phyloP scores from a whole-genome alignment of 64 coral and sea anemone species.

The Actinia tenebrosa region DNA sequence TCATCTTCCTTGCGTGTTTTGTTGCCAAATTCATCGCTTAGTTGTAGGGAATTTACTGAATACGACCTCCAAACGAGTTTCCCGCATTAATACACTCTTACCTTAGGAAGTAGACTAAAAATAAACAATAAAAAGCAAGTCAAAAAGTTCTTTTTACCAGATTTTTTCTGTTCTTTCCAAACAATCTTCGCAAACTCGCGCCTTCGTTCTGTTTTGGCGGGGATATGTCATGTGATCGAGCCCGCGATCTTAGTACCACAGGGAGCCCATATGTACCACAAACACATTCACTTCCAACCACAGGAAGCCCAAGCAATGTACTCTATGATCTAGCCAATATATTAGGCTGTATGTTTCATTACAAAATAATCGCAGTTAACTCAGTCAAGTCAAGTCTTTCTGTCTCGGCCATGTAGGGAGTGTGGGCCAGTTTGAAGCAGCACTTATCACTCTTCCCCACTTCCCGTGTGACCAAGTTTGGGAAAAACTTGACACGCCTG shows the following conservation, averaged over 20 bases:
- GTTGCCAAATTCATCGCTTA: background rate
- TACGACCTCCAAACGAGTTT: background rate
- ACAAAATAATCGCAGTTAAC: too few relatives aligned
- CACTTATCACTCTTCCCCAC: too few relatives aligned
- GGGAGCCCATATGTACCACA: background rate
- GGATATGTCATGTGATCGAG: constrained; percentile 20
- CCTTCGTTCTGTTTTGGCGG: constrained; percentile 33
- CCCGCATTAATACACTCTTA: background rate
- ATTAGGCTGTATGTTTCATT: too few relatives aligned
- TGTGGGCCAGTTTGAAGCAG: too few relatives aligned
- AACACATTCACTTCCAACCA: background rate
- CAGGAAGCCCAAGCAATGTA: too few relatives aligned
- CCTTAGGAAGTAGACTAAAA: background rate
- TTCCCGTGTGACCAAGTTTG: too few relatives aligned
- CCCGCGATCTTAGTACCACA: background rate
- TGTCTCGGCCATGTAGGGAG: too few relatives aligned
- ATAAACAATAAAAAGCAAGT: background rate
- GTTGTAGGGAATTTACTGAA: background rate
- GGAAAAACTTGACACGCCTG: too few relatives aligned
- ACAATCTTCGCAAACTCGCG: constrained; percentile 24
- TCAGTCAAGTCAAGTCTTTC: too few relatives aligned
- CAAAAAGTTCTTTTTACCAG: background rate
- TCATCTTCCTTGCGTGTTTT: background rate
- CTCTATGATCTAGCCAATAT: too few relatives aligned
- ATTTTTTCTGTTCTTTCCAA: background rate